Evolutionary conservation across 2,113 vertebrate genomes (phyloP), one percentile per base, ranked within the genome.

Genomic region (Ictalurus punctatus): DNA sequence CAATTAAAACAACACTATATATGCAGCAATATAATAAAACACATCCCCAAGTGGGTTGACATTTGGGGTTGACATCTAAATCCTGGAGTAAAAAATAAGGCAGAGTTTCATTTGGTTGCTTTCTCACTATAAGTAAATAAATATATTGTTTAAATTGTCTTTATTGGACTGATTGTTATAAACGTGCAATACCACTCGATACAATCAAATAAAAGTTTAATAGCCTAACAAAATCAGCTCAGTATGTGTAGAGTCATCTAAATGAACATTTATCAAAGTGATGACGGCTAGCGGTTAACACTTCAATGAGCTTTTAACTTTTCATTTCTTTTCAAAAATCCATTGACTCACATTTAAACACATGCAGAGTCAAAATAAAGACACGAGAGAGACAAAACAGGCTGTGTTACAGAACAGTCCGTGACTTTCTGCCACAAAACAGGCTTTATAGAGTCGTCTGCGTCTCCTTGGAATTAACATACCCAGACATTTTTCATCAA

Each of bases 141-240:
- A 21, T 14, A 37, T 83, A 16, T 34, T 4, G 13, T 25, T 40
- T 40, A 61, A 83, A 61, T 40, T 13, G 54, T 37, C 7, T 82
- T 82, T 30, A 34, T 80, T 80, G 52, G 25, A 79, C 78, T 6
- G 13, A 83, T 59, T 83, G 23, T 61, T 37, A 23, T 25, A 83
- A 59, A 23, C 30, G 21, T 25, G 56, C 19, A 13, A 14, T 37
- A 61, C 30, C 21, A 23, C 56, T 59, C 19, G 17, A 82, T 12
- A 34, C n/a, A 21, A 59, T 82, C n/a, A 21, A 82, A 58, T 59
- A 34, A 59, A 56, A 56, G 79, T 81, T 81, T 81, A 81, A 58
- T 58, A 21, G 52, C 16, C 2, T 34, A 81, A 82, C 54, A 82
- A 59, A 59, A 23, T 82, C 3, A 34, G 30, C 19, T 59, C 23